Evolutionary conservation across 2,113 vertebrate species (phyloP).

Genomic region (Oreochromis spilurus): DNA sequence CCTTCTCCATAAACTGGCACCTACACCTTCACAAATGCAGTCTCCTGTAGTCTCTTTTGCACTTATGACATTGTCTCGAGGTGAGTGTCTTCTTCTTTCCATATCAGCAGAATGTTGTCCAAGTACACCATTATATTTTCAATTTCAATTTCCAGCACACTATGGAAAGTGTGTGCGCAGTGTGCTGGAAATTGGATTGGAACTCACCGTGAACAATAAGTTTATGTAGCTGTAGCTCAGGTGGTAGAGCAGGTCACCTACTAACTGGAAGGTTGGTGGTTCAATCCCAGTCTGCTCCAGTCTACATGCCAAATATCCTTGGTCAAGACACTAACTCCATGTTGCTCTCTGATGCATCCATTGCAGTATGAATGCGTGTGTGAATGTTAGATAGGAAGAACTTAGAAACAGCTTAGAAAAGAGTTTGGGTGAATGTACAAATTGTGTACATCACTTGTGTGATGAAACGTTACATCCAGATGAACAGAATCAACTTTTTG

Average conservation of each 20-base stretch:
- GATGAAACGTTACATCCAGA: not conserved
- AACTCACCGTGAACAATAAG: not conserved
- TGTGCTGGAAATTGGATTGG: not conserved
- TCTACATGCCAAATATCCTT: not conserved
- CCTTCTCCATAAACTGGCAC: not conserved
- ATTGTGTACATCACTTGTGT: not conserved
- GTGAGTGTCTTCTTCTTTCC: not conserved
- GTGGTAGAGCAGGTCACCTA: not conserved
- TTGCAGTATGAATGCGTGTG: not conserved
- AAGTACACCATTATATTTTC: not conserved
- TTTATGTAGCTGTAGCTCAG: not conserved
- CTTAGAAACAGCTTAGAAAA: not conserved
- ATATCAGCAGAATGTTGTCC: not conserved
- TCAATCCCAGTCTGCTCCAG: not conserved
- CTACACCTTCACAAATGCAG: not conserved
- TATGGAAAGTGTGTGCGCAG: not conserved
- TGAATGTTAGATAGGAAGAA: not conserved
- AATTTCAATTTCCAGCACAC: not conserved
- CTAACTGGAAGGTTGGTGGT: not conserved
- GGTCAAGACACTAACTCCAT: not conserved
- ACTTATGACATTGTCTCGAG: not conserved
- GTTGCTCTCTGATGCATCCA: not conserved
- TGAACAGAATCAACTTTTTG: not conserved
- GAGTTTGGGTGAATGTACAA: not conserved
- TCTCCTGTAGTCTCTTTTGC: not conserved